Evolutionary conservation across 2,888 invertebrate species (phyloP), one percentile per base, ranked within the genome.

Genomic region (Erannis defoliaria): DNA sequence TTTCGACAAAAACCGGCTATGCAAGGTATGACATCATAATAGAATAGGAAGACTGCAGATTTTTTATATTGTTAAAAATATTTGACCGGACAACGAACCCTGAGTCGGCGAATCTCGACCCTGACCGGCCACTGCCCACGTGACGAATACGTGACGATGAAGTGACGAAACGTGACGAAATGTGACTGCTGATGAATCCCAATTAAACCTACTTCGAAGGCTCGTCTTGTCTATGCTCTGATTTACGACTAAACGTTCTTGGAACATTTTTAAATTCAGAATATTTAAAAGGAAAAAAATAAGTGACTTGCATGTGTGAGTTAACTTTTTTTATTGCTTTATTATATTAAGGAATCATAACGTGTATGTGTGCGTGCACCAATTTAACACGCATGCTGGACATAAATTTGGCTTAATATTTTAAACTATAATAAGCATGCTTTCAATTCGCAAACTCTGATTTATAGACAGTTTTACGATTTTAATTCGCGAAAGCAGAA

Each of bases 41-140:
- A 85, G 87, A 72, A 72, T 88, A 85, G 86, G 73, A 71, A 73
- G 79, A 82, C 75, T 86, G 88, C 84, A 83, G 78, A 83, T 85
- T 86, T 81, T 86, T 84, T 81, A 77, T 83, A 79, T 76, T 77
- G 76, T 74, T 81, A 71, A 81, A 85, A 90, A 90, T 89, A 82
- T 87, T 83, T 88, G 85, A 85, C 84, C 89, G 90, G 90, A 74
- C 89, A 76, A 80, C 73, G 90, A 88, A 82, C 89, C 79, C 79
- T 26, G 49, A 56, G 65, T 64, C 74, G 77, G 77, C 79, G 80
- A 82, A 85, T 81, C 71, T 75, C 79, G 87, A 78, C 87, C 86
- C 84, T 86, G 86, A 86, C 85, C 85, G 75, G 68, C 57, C 54
- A 50, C 54, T 48, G 60, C 53, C 56, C 55, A 59, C 58, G 55